A percentile compares a stretch with the other conserved stretches of the same genome.
phyloP scores from a whole-genome alignment of 2,888 invertebrate genomes.

The Choristoneura rosaceana region DNA sequence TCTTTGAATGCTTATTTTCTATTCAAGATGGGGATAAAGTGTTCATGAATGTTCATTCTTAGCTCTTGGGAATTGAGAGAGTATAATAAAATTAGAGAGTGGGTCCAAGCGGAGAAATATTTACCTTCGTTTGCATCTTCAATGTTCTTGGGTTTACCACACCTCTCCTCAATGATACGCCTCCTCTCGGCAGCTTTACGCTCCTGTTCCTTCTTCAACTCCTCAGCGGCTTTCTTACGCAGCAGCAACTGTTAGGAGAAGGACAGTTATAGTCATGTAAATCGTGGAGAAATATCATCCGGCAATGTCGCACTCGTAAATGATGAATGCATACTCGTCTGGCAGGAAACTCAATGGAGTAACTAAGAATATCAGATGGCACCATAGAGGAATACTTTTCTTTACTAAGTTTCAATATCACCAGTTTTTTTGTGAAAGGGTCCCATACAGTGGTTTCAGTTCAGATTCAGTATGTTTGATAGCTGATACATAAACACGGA shows the following conservation, averaged over 20 bases:
- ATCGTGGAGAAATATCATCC: too few species aligned
- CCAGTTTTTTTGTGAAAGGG: too few species aligned
- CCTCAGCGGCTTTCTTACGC: slow-evolving; percentile 99
- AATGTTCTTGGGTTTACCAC: slow-evolving; percentile 95
- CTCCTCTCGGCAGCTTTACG: slow-evolving; percentile 99
- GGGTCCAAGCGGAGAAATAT: slow-evolving; percentile 37
- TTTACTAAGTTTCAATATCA: too few species aligned
- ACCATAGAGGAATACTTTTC: too few species aligned
- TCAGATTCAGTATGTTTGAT: too few species aligned
- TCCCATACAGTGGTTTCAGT: too few species aligned
- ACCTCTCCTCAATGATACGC: slow-evolving; percentile 98
- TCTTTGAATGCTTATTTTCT: slow-evolving; percentile 28
- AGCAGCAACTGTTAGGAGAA: slow-evolving; percentile 92
- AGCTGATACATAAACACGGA: background rate
- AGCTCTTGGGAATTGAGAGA: slow-evolving; percentile 20
- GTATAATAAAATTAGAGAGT: slow-evolving; percentile 3
- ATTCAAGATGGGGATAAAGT: slow-evolving; percentile 14
- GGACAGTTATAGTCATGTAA: background rate
- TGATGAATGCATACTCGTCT: background rate
- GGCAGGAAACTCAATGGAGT: too few species aligned
- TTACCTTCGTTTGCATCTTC: slow-evolving; percentile 98
- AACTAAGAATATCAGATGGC: too few species aligned
- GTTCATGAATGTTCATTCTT: slow-evolving; percentile 12
- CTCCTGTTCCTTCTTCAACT: slow-evolving; percentile 99
- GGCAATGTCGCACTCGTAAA: background rate